Base-by-base conservation (phyloP, 2,888 invertebrate genomes). In the Lycophotia porphyrea region DNA sequence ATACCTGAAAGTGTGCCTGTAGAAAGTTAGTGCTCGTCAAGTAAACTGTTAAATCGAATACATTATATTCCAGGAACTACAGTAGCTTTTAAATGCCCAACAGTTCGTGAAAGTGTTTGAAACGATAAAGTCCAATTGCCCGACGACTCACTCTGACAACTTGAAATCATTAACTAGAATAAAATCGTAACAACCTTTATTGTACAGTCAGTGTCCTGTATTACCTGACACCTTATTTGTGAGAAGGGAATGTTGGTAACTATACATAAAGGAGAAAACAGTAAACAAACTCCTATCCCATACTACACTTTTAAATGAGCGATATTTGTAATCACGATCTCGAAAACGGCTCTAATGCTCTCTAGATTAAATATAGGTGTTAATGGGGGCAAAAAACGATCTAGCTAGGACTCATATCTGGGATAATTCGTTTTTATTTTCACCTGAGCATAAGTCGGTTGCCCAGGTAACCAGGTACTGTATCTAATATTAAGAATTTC, bases 21-120 rank as follows among this genome's bases (percentile, higher is more conserved):
- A 61, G 36, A 75, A 61, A 44, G 36, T 74, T 18, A 52, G 21
- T 55, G 39, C 21, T 64, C 76, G 55, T 82, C 47, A 81, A 77
- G 24, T 42, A 21, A 44, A 39, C 55, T 27, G 36, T 81, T 5
- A 63, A 63, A 31, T n/a, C 36, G 1, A 52, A 36, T 36, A 13
- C 55, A 44, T 55, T 9, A 18, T 5, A 24, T 75, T 81, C 34
- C 5, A 39, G n/a, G 13, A 31, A n/a, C 34, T 44, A n/a, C 24
- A 27, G 49, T 42, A 60, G 24, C 80, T 24, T 52, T 49, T 72
- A 13, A 27, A 80, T 47, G 3, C 24, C 4, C 39, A 58, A 71
- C 11, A 21, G n/a, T 27, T 61, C 27, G 60, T 60, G 36, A 76
- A 44, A 39, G 49, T 73, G 7, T 21, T n/a, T 1, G 13, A 9